A percentile compares a stretch with the other conserved stretches of the same genome.
Conservation (phyloP, 2,888 invertebrate species). For the Malacosoma neustria region DNA sequence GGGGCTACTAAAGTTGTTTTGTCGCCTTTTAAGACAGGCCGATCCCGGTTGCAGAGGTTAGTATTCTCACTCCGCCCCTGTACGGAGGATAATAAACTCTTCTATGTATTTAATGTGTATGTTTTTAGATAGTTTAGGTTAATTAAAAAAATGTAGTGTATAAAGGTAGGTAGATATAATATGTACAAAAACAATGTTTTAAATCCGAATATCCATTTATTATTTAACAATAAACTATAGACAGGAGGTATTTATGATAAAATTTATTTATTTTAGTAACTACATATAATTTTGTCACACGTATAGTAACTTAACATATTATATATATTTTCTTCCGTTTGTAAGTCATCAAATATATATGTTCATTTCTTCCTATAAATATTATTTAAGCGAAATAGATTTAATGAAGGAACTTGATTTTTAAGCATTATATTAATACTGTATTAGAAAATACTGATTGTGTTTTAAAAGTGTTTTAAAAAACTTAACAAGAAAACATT, state of each 20-base stretch:
- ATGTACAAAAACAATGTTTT: conserved; percentile 30
- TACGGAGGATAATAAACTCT: too few relatives aligned
- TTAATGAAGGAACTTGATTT: conserved; percentile 4
- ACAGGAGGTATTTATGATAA: conserved; percentile 57
- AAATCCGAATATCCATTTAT: conserved; percentile 71
- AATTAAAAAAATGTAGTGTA: too few relatives aligned
- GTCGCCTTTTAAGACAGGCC: too few relatives aligned
- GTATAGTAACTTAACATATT: conserved; percentile 7
- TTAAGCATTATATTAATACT: conserved; percentile 1
- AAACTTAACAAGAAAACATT: not conserved
- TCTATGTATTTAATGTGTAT: too few relatives aligned
- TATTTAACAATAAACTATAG: conserved; percentile 67
- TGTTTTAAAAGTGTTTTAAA: not conserved
- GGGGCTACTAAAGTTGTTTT: too few relatives aligned
- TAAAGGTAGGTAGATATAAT: too few relatives aligned
- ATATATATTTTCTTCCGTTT: conserved; percentile 6
- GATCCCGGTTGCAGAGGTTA: too few relatives aligned
- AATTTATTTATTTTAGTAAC: not conserved
- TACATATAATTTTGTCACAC: conserved; percentile 12
- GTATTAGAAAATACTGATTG: conserved; percentile 1
- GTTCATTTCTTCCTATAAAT: too few relatives aligned
- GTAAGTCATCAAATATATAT: conserved; percentile 1
- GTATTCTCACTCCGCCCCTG: too few relatives aligned
- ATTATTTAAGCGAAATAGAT: too few relatives aligned
- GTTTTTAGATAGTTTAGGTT: too few relatives aligned